Evolutionary conservation across 2,113 vertebrate genomes (phyloP).

Genomic region (Saccopteryx bilineata): DNA sequence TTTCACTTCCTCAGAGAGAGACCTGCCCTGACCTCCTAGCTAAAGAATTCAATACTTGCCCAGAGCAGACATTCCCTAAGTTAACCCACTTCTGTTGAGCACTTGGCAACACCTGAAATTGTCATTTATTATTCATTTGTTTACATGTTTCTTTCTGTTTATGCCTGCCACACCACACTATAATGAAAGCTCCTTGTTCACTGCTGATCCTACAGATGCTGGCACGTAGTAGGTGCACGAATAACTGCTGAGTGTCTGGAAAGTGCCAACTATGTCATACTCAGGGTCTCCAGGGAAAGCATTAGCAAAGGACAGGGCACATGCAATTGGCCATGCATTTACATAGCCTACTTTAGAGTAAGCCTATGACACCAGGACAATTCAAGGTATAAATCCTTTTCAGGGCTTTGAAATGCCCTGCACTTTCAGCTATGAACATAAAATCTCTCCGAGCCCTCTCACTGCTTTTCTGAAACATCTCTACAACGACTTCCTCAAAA

Average conservation of each 20-base stretch:
- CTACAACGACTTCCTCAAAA: conserved; percentile 73
- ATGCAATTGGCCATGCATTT: neutral
- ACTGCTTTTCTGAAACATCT: conserved; percentile 67
- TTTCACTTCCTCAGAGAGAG: conserved; percentile 23
- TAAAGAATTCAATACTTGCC: neutral
- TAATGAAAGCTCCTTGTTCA: neutral
- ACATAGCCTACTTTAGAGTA: conserved; percentile 21
- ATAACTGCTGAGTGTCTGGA: neutral
- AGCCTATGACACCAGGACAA: conserved; percentile 37
- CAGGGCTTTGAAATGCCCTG: neutral
- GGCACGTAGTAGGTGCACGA: neutral
- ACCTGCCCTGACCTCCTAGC: neutral
- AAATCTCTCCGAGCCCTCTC: conserved; percentile 56
- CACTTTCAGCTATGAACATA: conserved; percentile 52
- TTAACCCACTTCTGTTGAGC: neutral
- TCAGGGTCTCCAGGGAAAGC: neutral
- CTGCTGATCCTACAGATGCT: neutral
- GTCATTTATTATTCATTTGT: conserved; percentile 39
- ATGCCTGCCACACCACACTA: neutral
- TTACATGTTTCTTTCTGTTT: neutral
- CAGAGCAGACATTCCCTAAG: neutral
- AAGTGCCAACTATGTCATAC: neutral
- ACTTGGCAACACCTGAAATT: neutral
- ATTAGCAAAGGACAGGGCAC: neutral
- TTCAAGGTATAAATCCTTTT: neutral